A percentile compares a stretch with the other conserved stretches of the same genome.
Conservation (phyloP, 1,140 invertebrate genomes). For the Lordiphosa collinella region DNA sequence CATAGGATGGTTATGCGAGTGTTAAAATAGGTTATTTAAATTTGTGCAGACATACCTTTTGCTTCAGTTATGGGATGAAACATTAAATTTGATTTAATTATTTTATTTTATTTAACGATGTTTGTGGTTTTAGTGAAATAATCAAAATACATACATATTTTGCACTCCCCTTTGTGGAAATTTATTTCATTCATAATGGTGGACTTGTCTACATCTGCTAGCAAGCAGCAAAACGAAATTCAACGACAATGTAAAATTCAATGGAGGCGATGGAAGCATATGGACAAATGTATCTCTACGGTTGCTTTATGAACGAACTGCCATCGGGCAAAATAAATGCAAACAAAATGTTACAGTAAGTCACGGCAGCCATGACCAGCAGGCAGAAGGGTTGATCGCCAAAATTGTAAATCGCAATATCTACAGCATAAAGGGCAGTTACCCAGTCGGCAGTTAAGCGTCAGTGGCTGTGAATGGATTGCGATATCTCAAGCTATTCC, state of each 20-base stretch:
- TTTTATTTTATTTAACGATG: too few relatives aligned
- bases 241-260: constrained; percentile 1
- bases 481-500: constrained; percentile 66
- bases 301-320: constrained; percentile 6
- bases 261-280: not conserved
- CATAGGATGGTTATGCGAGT: too few relatives aligned
- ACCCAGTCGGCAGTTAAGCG: constrained; percentile 33
- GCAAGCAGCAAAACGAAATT: not conserved
- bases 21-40: too few relatives aligned
- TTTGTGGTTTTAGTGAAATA: too few relatives aligned
- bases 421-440: constrained; percentile 12
- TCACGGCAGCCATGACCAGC: not conserved
- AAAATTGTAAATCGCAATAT: constrained; percentile 4
- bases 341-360: constrained; percentile 9
- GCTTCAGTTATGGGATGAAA: too few relatives aligned
- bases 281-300: constrained; percentile 3
- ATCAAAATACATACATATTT: too few relatives aligned
- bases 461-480: constrained; percentile 40
- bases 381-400: constrained; percentile 8
- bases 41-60: too few relatives aligned
- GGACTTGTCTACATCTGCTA: too few relatives aligned
- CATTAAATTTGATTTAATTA: too few relatives aligned
- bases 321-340: not conserved
- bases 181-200: too few relatives aligned
- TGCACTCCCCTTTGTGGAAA: too few relatives aligned